These are phyloP conservation scores for Helicorthomorpha holstii DNA, from an alignment of 1,140 invertebrate genomes.

Conservation along the genomic window DNA sequence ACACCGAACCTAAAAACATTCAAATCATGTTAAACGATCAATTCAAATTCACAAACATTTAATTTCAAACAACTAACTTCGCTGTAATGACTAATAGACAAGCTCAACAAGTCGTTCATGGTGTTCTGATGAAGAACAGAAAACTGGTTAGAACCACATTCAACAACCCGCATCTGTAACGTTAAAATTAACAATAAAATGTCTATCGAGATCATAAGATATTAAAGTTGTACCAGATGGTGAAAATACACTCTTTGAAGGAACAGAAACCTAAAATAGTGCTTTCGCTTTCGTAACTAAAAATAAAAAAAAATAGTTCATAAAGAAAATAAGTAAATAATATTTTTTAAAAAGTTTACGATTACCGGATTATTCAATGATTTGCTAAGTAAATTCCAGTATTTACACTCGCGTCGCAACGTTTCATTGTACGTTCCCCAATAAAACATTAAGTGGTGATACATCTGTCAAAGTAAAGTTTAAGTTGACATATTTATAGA, in stretches of 20 bases:
- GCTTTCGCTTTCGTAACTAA: constrained; percentile 33
- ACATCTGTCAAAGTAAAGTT: constrained; percentile 32
- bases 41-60: constrained; percentile 4
- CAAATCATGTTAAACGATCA: background rate
- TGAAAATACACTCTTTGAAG: constrained; percentile 44
- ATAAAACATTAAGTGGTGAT: constrained; percentile 37
- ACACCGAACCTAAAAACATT: constrained; percentile 34
- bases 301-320: no score
- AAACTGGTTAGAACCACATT: constrained; percentile 17
- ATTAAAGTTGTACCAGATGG: constrained; percentile 38
- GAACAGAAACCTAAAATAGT: constrained; percentile 41
- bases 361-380: constrained; percentile 38
- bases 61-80: constrained; percentile 28
- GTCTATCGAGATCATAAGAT: background rate
- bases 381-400: constrained; percentile 38
- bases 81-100: constrained; percentile 48
- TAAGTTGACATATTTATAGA: constrained; percentile 6
- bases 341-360: background rate
- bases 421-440: constrained; percentile 30
- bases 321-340: constrained; percentile 1
- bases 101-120: constrained; percentile 40
- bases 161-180: constrained; percentile 21
- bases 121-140: constrained; percentile 38
- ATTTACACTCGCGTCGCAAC: constrained; percentile 37
- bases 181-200: constrained; percentile 5